Conservation (phyloP, 1,140 invertebrate genomes). For the Temnothorax nylanderi region DNA sequence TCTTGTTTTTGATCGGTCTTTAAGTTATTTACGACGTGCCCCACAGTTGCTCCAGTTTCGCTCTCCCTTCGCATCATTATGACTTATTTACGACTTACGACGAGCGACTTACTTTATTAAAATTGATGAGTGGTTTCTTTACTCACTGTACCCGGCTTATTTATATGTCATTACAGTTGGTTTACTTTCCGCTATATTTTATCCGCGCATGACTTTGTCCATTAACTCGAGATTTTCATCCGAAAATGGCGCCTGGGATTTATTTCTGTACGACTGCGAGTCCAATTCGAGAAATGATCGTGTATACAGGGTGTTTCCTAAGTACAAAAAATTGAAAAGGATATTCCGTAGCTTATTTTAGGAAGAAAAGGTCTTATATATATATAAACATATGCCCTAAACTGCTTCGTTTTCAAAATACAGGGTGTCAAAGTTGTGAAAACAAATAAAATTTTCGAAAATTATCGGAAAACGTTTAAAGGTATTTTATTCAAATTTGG, state of each 20-base stretch:
- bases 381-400: too few species aligned
- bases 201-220: not conserved
- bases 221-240: not conserved
- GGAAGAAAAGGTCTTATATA: too few species aligned
- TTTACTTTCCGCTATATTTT: not conserved
- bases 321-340: too few species aligned
- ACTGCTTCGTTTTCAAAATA: too few species aligned
- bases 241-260: not conserved
- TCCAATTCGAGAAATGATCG: not conserved
- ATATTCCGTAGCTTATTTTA: too few species aligned
- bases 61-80: not conserved
- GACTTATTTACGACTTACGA: not conserved
- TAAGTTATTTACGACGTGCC: conserved; percentile 18
- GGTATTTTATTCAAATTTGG: too few species aligned
- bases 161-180: not conserved
- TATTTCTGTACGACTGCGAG: not conserved
- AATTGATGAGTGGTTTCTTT: not conserved
- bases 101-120: not conserved
- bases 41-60: conserved; percentile 1
- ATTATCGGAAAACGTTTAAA: too few species aligned
- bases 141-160: not conserved
- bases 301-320: too few species aligned
- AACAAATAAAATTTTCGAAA: too few species aligned
- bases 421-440: too few species aligned
- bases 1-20: not conserved